Percentiles rank a stretch among this genome's conserved stretches.
These are phyloP conservation scores for Poecilia gillii DNA, from an alignment of 2,797 vertebrate species.

Conservation along the genomic window DNA sequence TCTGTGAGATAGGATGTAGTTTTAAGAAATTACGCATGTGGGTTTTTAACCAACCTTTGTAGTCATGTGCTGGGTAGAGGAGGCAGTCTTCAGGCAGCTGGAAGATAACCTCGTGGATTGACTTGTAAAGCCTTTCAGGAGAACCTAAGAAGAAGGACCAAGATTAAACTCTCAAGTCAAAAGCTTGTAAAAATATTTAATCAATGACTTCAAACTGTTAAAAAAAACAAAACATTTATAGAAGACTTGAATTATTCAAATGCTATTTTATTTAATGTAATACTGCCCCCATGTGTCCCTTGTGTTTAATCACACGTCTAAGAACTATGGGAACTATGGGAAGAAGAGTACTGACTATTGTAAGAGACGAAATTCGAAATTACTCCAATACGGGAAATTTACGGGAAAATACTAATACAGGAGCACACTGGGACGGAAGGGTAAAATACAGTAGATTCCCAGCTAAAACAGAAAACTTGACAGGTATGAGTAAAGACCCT, in stretches of 20 bases:
- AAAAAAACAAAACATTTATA: neutral
- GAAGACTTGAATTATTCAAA: neutral
- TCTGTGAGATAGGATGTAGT: neutral
- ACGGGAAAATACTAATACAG: too few species aligned
- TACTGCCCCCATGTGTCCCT: conserved; percentile 4
- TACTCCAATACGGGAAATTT: too few species aligned
- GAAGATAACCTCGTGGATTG: conserved; percentile 88
- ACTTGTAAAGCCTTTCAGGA: conserved; percentile 82
- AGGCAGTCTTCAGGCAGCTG: conserved; percentile 86
- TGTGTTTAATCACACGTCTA: neutral
- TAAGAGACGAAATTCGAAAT: too few species aligned
- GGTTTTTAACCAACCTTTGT: conserved; percentile 77
- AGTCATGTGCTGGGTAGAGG: conserved; percentile 91
- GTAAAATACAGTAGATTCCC: neutral
- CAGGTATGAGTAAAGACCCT: neutral
- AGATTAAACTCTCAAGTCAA: neutral
- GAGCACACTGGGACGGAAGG: too few species aligned
- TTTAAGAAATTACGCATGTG: neutral
- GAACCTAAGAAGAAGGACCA: conserved; percentile 71
- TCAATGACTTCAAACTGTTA: neutral
- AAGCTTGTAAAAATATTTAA: neutral
- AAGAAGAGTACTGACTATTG: too few species aligned
- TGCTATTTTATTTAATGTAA: neutral
- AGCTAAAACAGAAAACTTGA: too few species aligned
- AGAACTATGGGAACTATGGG: neutral